Evolutionary conservation across 2,113 vertebrate species (phyloP).

Genomic region (Sorex araneus): DNA sequence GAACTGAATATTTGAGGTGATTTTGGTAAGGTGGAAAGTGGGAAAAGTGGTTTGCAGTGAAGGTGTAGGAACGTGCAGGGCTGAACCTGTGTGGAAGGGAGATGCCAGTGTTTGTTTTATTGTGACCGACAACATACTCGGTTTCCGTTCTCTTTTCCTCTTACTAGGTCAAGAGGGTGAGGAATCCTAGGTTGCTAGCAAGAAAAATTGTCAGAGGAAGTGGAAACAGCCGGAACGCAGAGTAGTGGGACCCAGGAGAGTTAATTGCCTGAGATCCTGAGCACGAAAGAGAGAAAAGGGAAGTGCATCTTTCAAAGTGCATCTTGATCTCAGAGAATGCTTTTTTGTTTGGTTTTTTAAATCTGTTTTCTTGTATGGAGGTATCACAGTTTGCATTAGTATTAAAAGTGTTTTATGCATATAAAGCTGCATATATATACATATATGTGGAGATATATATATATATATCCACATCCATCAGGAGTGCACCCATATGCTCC

Average conservation of each 20-base stretch:
- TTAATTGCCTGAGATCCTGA: neutral
- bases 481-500: too few species aligned
- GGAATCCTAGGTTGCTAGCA: neutral
- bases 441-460: too few species aligned
- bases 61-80: neutral
- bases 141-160: neutral
- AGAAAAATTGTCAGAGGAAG: neutral
- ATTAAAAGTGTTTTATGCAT: too few species aligned
- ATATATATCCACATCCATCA: too few species aligned
- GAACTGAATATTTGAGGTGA: neutral
- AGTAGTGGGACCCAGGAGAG: accelerated
- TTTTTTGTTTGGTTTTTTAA: too few species aligned
- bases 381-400: too few species aligned
- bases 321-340: neutral
- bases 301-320: neutral
- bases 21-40: accelerated
- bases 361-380: too few species aligned
- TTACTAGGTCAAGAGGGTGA: neutral
- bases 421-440: too few species aligned
- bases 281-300: too few species aligned
- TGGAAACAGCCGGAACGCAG: neutral
- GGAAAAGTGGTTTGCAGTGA: neutral
- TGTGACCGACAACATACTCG: neutral
- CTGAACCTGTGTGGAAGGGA: neutral
- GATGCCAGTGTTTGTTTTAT: neutral